Evolutionary conservation across 2,888 invertebrate species (phyloP).

Genomic region (Limnephilus marmoratus): DNA sequence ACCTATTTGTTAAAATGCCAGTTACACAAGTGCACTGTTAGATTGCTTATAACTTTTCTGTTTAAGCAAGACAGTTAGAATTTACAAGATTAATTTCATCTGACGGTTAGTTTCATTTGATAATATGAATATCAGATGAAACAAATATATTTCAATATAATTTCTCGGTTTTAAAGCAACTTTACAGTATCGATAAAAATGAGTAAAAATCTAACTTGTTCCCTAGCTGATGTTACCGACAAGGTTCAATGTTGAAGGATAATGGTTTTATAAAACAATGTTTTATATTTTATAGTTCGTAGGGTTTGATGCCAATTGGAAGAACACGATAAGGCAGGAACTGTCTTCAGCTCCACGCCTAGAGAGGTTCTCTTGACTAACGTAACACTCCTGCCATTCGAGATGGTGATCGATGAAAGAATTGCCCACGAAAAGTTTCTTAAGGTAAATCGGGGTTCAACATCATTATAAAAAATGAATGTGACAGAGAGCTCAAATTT

Average conservation of each 20-base stretch:
- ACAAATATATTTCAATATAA: no score
- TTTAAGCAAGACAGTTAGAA: no score
- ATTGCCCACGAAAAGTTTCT: not conserved
- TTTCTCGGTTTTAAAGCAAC: not conserved
- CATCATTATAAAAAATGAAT: not conserved
- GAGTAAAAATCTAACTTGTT: not conserved
- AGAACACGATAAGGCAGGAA: slow-evolving; percentile 10
- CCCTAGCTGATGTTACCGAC: not conserved
- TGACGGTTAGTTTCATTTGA: no score
- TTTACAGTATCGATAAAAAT: not conserved
- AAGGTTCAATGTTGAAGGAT: not conserved
- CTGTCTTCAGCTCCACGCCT: not conserved
- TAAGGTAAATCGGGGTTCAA: not conserved
- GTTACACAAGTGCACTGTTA: no score
- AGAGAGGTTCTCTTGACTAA: not conserved
- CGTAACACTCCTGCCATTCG: not conserved
- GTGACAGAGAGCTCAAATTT: not conserved
- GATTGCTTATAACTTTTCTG: no score
- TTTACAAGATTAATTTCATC: no score
- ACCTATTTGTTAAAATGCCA: no score
- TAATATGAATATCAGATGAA: no score
- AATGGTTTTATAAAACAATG: not conserved
- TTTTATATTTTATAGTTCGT: no score
- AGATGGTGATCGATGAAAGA: not conserved
- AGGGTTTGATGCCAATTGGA: not conserved